Conservation (phyloP, 2,888 invertebrate species). For the Hirtodrosophila cameraria region DNA sequence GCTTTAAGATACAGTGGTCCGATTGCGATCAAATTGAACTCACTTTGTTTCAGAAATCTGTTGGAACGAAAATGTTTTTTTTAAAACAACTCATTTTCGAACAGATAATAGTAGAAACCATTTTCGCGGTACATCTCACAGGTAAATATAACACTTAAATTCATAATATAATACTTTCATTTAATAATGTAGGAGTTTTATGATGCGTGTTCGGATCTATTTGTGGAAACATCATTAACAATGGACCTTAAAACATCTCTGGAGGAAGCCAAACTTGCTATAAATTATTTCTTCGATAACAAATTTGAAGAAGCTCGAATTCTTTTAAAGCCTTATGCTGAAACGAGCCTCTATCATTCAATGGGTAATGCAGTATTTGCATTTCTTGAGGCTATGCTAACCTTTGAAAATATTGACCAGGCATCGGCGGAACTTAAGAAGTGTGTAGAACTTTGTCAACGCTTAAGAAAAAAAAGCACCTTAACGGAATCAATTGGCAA, state of each 20-base stretch:
- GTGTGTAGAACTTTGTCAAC: slow-evolving; percentile 91
- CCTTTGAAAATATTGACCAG: slow-evolving; percentile 93
- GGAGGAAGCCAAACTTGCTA: slow-evolving; percentile 90
- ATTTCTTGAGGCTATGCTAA: slow-evolving; percentile 96
- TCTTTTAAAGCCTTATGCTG: slow-evolving; percentile 92
- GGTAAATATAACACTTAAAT: neutral
- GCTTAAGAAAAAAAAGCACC: slow-evolving; percentile 85
- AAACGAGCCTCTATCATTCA: slow-evolving; percentile 95
- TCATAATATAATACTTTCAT: neutral
- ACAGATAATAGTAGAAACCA: no score
- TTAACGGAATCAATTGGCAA: slow-evolving; percentile 93
- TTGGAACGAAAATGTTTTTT: no score
- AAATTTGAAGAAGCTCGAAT: slow-evolving; percentile 92
- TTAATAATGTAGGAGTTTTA: slow-evolving; percentile 25
- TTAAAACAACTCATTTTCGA: no score
- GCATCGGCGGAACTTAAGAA: slow-evolving; percentile 91
- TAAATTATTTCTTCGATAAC: slow-evolving; percentile 97
- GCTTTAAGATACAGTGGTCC: no score
- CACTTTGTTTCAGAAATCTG: no score
- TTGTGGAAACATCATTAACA: slow-evolving; percentile 31
- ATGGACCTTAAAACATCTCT: slow-evolving; percentile 85
- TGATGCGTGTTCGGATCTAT: slow-evolving; percentile 33
- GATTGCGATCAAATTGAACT: no score
- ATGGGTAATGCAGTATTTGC: slow-evolving; percentile 94
- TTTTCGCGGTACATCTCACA: no score